phyloP scores from a whole-genome alignment of 1,140 invertebrate species.

The Papilio helenus region DNA sequence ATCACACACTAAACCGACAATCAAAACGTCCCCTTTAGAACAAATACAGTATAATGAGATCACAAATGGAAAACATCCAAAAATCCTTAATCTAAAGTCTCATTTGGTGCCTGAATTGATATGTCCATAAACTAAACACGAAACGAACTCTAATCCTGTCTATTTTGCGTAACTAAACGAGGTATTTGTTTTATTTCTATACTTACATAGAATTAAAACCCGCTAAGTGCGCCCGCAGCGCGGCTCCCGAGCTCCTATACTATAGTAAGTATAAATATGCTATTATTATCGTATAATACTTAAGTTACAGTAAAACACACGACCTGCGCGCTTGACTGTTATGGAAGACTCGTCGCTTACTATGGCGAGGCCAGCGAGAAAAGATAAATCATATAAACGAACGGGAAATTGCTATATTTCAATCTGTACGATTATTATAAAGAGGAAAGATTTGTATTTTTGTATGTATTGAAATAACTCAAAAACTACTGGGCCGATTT shows the following conservation, averaged over 20 bases:
- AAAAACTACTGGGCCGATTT: no score
- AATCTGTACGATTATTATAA: no score
- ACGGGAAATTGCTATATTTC: neutral
- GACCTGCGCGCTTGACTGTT: slow-evolving; percentile 74
- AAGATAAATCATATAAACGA: neutral
- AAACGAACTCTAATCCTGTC: slow-evolving; percentile 74
- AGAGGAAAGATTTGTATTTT: no score
- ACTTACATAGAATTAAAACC: slow-evolving; percentile 67
- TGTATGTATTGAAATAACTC: no score
- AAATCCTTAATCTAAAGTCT: slow-evolving; percentile 77
- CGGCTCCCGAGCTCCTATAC: slow-evolving; percentile 65
- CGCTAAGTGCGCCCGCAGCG: slow-evolving; percentile 60
- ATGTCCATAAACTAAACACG: slow-evolving; percentile 80
- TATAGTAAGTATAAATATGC: slow-evolving; percentile 72
- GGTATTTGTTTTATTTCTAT: slow-evolving; percentile 81
- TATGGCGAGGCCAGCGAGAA: neutral
- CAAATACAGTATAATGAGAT: slow-evolving; percentile 56
- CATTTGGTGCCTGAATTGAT: slow-evolving; percentile 82
- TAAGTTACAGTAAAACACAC: slow-evolving; percentile 75
- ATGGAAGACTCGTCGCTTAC: slow-evolving; percentile 82
- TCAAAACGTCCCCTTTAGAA: slow-evolving; percentile 47
- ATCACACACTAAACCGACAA: slow-evolving; percentile 39
- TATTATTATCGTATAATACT: slow-evolving; percentile 83
- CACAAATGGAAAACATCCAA: slow-evolving; percentile 72
- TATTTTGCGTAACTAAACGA: slow-evolving; percentile 79